Percentiles rank a stretch among this genome's conserved stretches.
phyloP scores from a whole-genome alignment of 1,140 invertebrate genomes.

The Chelonus insularis region DNA sequence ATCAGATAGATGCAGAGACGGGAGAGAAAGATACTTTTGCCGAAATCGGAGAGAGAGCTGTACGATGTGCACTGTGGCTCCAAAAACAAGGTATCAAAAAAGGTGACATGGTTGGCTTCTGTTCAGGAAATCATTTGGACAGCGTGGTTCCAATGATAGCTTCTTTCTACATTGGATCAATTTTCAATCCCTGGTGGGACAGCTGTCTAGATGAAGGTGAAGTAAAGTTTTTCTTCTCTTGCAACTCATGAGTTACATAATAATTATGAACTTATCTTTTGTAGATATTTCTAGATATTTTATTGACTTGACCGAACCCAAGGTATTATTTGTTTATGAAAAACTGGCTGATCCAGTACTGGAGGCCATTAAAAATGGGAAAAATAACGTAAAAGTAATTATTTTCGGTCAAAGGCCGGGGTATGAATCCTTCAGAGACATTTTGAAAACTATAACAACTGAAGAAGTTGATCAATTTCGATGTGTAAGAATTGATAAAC shows the following conservation, averaged over 20 bases:
- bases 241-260: neutral
- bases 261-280: slow-evolving; percentile 3
- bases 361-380: slow-evolving; percentile 29
- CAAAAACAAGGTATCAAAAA: slow-evolving; percentile 46
- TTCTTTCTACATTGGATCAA: slow-evolving; percentile 52
- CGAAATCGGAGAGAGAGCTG: slow-evolving; percentile 48
- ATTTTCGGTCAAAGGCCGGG: slow-evolving; percentile 35
- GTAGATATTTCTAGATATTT: slow-evolving; percentile 34
- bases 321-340: slow-evolving; percentile 43
- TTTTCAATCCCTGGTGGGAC: slow-evolving; percentile 34
- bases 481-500: slow-evolving; percentile 12
- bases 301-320: slow-evolving; percentile 41
- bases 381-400: slow-evolving; percentile 33
- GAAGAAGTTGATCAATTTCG: slow-evolving; percentile 23
- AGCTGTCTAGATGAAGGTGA: slow-evolving; percentile 14
- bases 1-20: slow-evolving; percentile 58
- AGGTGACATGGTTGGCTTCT: slow-evolving; percentile 53
- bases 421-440: slow-evolving; percentile 25
- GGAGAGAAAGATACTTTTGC: slow-evolving; percentile 51
- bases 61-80: slow-evolving; percentile 55
- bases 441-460: slow-evolving; percentile 11
- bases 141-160: slow-evolving; percentile 54
- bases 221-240: neutral
- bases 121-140: slow-evolving; percentile 55
- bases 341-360: slow-evolving; percentile 26